Evolutionary conservation across 2,888 invertebrate genomes (phyloP), one percentile per base, ranked within the genome.

Genomic region (Empis stercorea): DNA sequence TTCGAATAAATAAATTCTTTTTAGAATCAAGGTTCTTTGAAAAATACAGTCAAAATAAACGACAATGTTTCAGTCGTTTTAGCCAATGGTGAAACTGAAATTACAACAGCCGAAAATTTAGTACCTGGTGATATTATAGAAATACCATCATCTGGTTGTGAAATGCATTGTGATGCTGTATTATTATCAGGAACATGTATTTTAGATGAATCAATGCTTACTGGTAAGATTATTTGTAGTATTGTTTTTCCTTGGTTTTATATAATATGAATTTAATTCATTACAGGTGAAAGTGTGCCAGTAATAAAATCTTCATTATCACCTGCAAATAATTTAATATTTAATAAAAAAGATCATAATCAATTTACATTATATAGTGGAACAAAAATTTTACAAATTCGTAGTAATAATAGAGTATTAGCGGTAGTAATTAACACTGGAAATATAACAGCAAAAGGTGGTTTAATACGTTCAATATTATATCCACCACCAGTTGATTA

Each of bases 401-500:
- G 89, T 54, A 87, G 84, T 65, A 87, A 84, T 61, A 86, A 82
- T 45, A 81, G 81, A 48, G 84, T 85, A 30, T 71, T 74, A 51
- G 86, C 85, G 0, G 73, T 86, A 20, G 84, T 87, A 1, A 77
- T 86, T 4, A 75, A 85, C 43, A 85, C 86, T 0, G 86, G 92
- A 1, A 92, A 88, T 71, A 78, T 78, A 54, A 94, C 94, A 0
- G 82, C 87, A 51, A 96, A 95, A 65, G 85, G 84, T 2, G 84
- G 83, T 58, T 71, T 94, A 23, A 87, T 94, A 0, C 76, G 92
- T 15, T 87, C 91, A 43, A 93, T 94, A 55, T 72, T 94, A 60
- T 92, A 88, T 66, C 93, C 93, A 0, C 87, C 88, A 39, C 93
- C 93, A 0, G 86, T 91, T 0, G 92, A 92, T 67, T 93, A 92